Conservation (phyloP, 2,888 invertebrate genomes). For the Polietes domitor region DNA sequence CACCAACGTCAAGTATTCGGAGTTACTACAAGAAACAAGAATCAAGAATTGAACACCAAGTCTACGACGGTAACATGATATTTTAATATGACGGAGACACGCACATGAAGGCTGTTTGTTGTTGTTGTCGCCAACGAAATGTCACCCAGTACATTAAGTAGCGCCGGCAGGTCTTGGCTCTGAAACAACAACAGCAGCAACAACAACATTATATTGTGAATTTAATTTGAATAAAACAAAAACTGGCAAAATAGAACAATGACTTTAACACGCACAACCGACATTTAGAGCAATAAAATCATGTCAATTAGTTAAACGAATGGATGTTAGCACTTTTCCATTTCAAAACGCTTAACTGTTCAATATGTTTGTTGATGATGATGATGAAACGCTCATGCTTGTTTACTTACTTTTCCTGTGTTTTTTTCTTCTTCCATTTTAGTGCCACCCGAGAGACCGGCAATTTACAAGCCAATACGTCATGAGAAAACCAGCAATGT, state of each 20-base stretch:
- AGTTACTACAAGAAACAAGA: neutral
- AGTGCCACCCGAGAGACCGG: constrained; percentile 92
- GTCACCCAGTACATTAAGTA: neutral
- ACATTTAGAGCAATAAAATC: constrained; percentile 27
- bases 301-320: constrained; percentile 65
- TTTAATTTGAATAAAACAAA: constrained; percentile 27
- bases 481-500: constrained; percentile 88
- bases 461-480: constrained; percentile 90
- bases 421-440: constrained; percentile 70
- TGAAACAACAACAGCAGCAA: neutral
- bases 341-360: constrained; percentile 48
- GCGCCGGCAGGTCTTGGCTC: neutral
- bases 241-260: constrained; percentile 34
- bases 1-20: neutral
- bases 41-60: neutral
- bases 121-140: neutral
- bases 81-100: constrained; percentile 61
- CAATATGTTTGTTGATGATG: neutral
- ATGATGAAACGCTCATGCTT: constrained; percentile 5
- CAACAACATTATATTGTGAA: neutral
- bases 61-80: constrained; percentile 49
- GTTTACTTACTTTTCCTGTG: neutral
- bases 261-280: constrained; percentile 40
- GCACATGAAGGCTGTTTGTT: constrained; percentile 45
- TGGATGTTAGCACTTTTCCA: constrained; percentile 64